These are phyloP conservation scores for Pherbina coryleti DNA, from an alignment of 2,888 invertebrate genomes.

Conservation along the genomic window DNA sequence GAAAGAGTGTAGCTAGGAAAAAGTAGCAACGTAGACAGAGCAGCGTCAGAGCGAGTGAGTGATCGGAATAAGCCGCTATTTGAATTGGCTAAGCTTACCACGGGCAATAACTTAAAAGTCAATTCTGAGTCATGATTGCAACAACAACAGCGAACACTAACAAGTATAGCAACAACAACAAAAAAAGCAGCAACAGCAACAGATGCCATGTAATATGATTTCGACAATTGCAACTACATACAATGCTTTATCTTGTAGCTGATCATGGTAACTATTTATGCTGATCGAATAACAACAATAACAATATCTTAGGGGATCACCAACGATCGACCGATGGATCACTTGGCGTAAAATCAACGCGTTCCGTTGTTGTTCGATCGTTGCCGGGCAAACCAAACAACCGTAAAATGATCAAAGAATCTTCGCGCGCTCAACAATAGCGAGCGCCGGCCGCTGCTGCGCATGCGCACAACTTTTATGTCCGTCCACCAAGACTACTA, in stretches of 20 bases:
- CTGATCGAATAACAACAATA: not conserved
- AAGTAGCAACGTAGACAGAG: not conserved
- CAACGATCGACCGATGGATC: not conserved
- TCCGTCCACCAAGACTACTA: slow-evolving; percentile 16
- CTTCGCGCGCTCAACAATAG: slow-evolving; percentile 60
- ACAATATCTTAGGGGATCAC: not conserved
- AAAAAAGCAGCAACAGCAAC: not conserved
- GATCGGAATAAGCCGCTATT: slow-evolving; percentile 42
- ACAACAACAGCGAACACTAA: slow-evolving; percentile 5
- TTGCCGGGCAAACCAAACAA: slow-evolving; percentile 51
- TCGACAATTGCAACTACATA: no score
- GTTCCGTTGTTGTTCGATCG: slow-evolving; percentile 16
- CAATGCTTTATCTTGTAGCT: not conserved
- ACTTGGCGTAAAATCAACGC: slow-evolving; percentile 4
- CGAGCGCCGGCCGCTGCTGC: not conserved
- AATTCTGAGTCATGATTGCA: slow-evolving; percentile 42
- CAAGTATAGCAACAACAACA: not conserved
- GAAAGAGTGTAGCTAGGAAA: not conserved
- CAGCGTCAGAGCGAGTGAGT: not conserved
- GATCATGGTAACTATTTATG: slow-evolving; percentile 8
- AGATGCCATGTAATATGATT: no score
- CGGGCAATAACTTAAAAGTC: slow-evolving; percentile 39
- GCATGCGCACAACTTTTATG: not conserved
- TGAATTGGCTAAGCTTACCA: slow-evolving; percentile 49
- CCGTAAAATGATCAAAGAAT: slow-evolving; percentile 68